Percentiles rank a stretch among this genome's conserved stretches.
Evolutionary conservation across 1,140 invertebrate genomes (phyloP).

Genomic region (Sipha flava): DNA sequence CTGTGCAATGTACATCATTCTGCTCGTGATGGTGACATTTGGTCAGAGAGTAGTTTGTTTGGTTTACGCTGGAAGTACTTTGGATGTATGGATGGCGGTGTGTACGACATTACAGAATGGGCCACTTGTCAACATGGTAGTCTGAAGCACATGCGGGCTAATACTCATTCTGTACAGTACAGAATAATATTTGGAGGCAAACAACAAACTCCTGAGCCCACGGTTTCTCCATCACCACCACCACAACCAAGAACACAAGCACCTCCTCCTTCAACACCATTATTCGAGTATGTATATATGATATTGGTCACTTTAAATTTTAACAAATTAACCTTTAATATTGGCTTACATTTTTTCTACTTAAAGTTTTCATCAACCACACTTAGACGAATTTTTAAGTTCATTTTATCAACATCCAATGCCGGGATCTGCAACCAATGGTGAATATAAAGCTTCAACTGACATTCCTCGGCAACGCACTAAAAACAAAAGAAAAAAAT

Average conservation of each 20-base stretch:
- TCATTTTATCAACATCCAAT: conserved; percentile 22
- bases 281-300: conserved; percentile 2
- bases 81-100: conserved; percentile 89
- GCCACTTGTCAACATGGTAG: conserved; percentile 82
- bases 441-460: conserved; percentile 1
- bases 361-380: conserved; percentile 19
- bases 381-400: conserved; percentile 13
- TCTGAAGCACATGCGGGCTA: conserved; percentile 67
- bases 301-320: not conserved
- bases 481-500: conserved; percentile 29
- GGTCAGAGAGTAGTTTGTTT: conserved; percentile 82
- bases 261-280: conserved; percentile 13
- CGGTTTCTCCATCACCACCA: conserved; percentile 30
- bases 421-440: conserved; percentile 11
- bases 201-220: conserved; percentile 48
- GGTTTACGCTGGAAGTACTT: conserved; percentile 87
- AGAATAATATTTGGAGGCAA: conserved; percentile 69
- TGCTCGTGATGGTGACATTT: conserved; percentile 89
- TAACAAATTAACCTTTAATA: too few species aligned
- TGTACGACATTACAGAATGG: conserved; percentile 94
- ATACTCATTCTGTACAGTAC: conserved; percentile 85
- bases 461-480: conserved; percentile 30
- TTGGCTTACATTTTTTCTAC: too few species aligned
- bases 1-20: conserved; percentile 84
- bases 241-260: conserved; percentile 21